Base-by-base conservation (phyloP, 2,797 vertebrate genomes). In the Peromyscus eremicus region DNA sequence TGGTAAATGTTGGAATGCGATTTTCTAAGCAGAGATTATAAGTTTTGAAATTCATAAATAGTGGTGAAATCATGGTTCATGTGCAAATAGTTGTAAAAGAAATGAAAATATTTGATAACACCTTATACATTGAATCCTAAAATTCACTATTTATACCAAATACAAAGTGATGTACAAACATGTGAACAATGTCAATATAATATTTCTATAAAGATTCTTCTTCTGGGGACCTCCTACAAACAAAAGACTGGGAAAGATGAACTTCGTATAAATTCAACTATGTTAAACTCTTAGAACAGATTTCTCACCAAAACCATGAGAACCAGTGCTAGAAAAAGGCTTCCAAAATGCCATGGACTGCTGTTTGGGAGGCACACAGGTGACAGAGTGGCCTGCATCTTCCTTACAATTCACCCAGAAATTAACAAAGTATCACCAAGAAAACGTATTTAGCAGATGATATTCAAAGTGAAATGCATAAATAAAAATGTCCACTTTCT, bases 1-100 rank as follows among this genome's bases (percentile, higher is more conserved):
- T 89, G 17, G 6, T 2, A 94, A 97, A 43, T 94, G 10, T 4
- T 82, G 82, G 62, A 81, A 49, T 85, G 10, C 14, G 32, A 52
- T 68, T 76, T 96, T 95, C 57, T 89, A 95, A 80, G 21, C 40
- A 73, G 9, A 87, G 21, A 40, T 52, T 87, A 2, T 29, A 34
- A 93, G 60, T 94, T 89, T 19, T 37, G 16, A 89, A 46, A 85
- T 55, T 27, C 46, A 89, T 12, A 84, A 71, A 57, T 77, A 29
- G 94, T 21, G 43, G 4, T 43, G 77, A 86, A n/a, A 87, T 2
- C 49, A 43, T 16, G 1, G 17, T 34, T 94, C 79, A 13, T 84
- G 21, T 29, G 9, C 62, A 76, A 62, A 49, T 37, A 29, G 37
- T 91, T 82, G 89, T 37, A 62, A 90, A 91, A 89, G 68, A 80